Percentiles rank a stretch among this genome's conserved stretches.
Conservation (phyloP, 2,113 vertebrate species). For the Hippocampus mohnikei region DNA sequence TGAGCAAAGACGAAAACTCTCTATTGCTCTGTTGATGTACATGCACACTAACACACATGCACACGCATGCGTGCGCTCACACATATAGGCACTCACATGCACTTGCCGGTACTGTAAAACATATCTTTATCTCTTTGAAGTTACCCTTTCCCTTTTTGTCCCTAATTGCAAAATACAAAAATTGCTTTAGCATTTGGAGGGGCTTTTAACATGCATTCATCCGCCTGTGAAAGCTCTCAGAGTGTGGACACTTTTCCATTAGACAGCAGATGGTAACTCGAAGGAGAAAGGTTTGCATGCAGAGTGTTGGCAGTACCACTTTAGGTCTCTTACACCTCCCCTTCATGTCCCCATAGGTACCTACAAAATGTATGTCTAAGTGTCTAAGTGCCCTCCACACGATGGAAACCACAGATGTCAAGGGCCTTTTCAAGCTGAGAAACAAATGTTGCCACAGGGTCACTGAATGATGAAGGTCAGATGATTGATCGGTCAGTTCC, state of each 20-base stretch:
- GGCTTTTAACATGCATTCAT: constrained; percentile 6
- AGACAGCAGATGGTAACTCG: constrained; percentile 47
- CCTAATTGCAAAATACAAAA: neutral
- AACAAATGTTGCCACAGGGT: constrained; percentile 38
- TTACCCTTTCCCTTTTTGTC: neutral
- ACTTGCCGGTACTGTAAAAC: constrained; percentile 13
- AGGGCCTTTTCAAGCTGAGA: constrained; percentile 42
- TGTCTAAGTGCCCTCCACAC: constrained; percentile 21
- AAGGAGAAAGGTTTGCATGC: constrained; percentile 34
- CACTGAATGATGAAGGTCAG: constrained; percentile 50
- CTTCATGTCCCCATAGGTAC: constrained; percentile 6
- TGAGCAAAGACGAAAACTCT: neutral
- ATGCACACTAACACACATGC: too few relatives aligned
- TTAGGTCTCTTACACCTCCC: neutral
- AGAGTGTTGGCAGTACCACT: constrained; percentile 28
- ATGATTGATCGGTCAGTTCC: constrained; percentile 27
- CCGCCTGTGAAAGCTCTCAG: constrained; percentile 7
- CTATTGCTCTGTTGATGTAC: neutral
- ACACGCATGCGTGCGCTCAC: too few relatives aligned
- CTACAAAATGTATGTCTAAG: constrained; percentile 17
- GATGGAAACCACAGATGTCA: constrained; percentile 35
- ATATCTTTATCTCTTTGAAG: constrained; percentile 10
- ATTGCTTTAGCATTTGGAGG: neutral
- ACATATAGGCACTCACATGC: neutral
- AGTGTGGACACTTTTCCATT: constrained; percentile 29